phyloP scores from a whole-genome alignment of 2,113 vertebrate species.

The Oophaga pumilio region DNA sequence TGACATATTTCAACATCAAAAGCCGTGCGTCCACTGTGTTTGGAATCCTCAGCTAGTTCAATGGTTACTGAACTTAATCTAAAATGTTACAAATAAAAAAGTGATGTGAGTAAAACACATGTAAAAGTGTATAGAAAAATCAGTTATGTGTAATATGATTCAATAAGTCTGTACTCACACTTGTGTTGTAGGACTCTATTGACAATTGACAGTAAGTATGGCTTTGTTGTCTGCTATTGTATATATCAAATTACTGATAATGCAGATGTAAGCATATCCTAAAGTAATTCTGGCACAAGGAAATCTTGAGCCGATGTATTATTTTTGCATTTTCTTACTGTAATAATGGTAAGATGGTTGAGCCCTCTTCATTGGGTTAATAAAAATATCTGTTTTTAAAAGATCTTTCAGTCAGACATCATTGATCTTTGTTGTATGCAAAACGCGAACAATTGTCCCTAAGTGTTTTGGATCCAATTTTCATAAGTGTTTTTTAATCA shows the following conservation, averaged over 20 bases:
- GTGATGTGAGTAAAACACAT: background rate
- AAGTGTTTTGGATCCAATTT: too few species aligned
- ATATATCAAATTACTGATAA: background rate
- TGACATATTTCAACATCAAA: constrained; percentile 78
- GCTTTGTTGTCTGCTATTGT: background rate
- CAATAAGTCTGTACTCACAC: background rate
- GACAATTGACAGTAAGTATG: background rate
- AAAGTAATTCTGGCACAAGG: too few species aligned
- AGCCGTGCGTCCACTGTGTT: constrained; percentile 65
- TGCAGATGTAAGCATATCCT: too few species aligned
- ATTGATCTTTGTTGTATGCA: too few species aligned
- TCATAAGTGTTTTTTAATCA: too few species aligned
- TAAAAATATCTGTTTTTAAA: too few species aligned
- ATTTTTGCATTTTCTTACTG: too few species aligned
- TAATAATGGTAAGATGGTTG: too few species aligned
- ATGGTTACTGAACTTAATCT: constrained; percentile 73
- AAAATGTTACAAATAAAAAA: background rate
- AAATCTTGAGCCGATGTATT: too few species aligned
- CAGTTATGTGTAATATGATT: background rate
- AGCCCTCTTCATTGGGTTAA: too few species aligned
- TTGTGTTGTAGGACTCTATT: background rate
- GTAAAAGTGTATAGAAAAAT: background rate
- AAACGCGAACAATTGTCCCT: too few species aligned
- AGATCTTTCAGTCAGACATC: too few species aligned
- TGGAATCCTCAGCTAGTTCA: constrained; percentile 71